phyloP scores from a whole-genome alignment of 1,140 invertebrate genomes.

The Adoxophyes honmai region DNA sequence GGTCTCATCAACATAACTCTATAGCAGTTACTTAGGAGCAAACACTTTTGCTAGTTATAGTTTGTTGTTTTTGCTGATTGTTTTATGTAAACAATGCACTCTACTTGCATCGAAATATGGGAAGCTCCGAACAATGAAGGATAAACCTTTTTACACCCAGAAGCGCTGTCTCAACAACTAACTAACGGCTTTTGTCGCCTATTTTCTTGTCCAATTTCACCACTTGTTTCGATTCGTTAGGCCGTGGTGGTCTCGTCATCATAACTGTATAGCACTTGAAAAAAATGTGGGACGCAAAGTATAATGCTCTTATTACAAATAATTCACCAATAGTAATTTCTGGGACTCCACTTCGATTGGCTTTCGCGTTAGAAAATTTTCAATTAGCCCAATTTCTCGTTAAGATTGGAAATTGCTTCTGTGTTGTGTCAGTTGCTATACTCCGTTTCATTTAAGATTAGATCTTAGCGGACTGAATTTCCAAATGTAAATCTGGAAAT shows the following conservation, averaged over 20 bases:
- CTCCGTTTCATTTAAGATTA: too few species aligned
- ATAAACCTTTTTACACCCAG: neutral
- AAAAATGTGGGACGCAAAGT: constrained; percentile 2
- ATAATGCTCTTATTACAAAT: neutral
- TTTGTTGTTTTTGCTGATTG: too few species aligned
- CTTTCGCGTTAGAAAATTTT: too few species aligned
- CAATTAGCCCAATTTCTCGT: too few species aligned
- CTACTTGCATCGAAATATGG: constrained; percentile 14
- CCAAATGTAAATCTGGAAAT: too few species aligned
- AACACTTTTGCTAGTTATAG: too few species aligned
- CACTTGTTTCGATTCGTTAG: constrained; percentile 13
- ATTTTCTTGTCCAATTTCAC: constrained; percentile 2
- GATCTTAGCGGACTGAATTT: too few species aligned
- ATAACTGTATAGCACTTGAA: constrained; percentile 1
- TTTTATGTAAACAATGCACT: neutral
- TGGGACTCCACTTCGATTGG: too few species aligned
- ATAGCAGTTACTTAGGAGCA: too few species aligned
- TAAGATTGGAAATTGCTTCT: too few species aligned
- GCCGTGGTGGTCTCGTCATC: constrained; percentile 7
- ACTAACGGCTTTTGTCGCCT: neutral
- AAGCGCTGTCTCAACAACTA: neutral
- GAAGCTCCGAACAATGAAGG: neutral
- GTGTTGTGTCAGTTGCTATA: too few species aligned
- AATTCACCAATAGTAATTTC: neutral
- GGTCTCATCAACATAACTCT: too few species aligned